phyloP scores from a whole-genome alignment of 2,113 vertebrate species.

The Jaculus jaculus region DNA sequence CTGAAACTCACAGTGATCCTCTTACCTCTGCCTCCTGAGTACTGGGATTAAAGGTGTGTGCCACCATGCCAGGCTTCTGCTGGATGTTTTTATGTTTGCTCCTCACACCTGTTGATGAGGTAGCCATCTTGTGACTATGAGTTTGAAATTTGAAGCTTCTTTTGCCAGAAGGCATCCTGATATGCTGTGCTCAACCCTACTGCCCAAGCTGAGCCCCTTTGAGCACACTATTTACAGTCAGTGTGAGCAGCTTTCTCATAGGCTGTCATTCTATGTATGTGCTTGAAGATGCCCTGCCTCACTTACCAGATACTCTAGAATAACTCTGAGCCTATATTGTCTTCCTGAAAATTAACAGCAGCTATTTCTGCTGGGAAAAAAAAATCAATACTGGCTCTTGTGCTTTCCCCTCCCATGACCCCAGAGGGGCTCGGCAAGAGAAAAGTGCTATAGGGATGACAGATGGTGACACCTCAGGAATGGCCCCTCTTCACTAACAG shows the following conservation, averaged over 20 bases:
- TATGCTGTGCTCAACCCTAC: background rate
- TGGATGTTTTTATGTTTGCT: background rate
- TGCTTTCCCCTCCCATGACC: background rate
- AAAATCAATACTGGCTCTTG: background rate
- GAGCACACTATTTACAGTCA: background rate
- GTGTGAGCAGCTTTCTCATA: background rate
- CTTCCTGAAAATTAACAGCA: conserved; percentile 26
- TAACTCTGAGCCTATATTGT: background rate
- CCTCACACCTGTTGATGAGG: background rate
- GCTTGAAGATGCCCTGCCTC: background rate
- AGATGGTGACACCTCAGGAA: background rate
- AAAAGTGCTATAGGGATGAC: background rate
- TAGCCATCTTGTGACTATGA: background rate
- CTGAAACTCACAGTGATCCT: too few species aligned
- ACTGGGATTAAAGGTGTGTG: too few species aligned
- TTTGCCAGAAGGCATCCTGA: background rate
- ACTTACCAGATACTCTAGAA: background rate
- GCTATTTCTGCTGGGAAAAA: conserved; percentile 31
- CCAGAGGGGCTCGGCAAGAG: background rate
- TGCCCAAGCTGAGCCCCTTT: background rate
- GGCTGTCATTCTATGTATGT: background rate
- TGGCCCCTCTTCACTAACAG: background rate
- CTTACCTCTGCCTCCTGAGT: too few species aligned
- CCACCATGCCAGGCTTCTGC: too few species aligned
- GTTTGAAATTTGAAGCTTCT: background rate